These are phyloP conservation scores for Chloroceryle amazona DNA, from an alignment of 2,797 vertebrate genomes.

Conservation along the genomic window DNA sequence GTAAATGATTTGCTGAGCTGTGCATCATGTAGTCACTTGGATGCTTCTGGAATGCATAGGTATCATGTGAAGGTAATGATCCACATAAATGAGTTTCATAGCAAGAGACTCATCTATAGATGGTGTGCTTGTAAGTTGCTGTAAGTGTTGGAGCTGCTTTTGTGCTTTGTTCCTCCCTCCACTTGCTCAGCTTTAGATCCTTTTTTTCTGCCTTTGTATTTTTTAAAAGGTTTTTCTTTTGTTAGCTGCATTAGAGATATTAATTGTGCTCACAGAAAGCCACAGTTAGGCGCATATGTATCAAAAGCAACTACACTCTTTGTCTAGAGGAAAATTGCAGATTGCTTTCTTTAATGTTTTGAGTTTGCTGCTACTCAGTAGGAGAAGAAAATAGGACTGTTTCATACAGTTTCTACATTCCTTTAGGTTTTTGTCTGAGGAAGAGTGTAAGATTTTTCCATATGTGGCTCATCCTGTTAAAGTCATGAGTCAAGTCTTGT, in stretches of 20 bases:
- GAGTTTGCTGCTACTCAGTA: slow-evolving; percentile 20
- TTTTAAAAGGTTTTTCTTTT: slow-evolving; percentile 50
- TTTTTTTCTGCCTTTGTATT: background rate
- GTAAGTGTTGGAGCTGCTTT: background rate
- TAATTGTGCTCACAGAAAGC: slow-evolving; percentile 61
- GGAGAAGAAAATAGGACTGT: slow-evolving; percentile 22
- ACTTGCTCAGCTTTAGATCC: background rate
- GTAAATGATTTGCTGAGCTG: background rate
- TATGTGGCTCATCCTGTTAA: background rate
- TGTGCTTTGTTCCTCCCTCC: background rate
- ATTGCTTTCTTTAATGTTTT: slow-evolving; percentile 20
- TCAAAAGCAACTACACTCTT: slow-evolving; percentile 14
- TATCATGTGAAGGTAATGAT: slow-evolving; percentile 56
- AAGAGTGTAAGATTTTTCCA: background rate
- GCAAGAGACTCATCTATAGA: slow-evolving; percentile 40
- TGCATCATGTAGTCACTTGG: slow-evolving; percentile 19
- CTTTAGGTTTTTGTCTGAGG: background rate
- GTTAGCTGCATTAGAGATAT: slow-evolving; percentile 9
- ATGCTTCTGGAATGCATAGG: slow-evolving; percentile 25
- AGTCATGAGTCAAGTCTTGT: background rate
- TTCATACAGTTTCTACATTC: background rate
- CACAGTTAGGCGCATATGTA: background rate
- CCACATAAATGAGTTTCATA: slow-evolving; percentile 37
- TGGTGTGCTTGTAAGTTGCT: slow-evolving; percentile 13
- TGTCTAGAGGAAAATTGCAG: slow-evolving; percentile 35